Conservation (phyloP, 1,140 invertebrate genomes). For the Drosophila pseudoobscura region DNA sequence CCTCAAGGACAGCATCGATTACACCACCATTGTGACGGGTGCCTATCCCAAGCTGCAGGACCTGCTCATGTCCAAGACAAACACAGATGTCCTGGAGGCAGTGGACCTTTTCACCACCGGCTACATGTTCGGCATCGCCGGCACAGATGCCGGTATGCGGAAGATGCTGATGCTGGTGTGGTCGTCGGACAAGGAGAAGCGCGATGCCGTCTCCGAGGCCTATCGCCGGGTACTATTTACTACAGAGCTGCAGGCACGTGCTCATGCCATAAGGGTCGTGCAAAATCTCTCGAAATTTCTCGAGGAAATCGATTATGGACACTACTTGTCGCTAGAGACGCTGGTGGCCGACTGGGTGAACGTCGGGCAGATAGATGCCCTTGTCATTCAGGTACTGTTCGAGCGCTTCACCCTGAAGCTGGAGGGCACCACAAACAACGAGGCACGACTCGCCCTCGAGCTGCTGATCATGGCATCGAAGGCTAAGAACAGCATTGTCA, state of each 20-base stretch:
- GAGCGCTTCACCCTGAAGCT: slow-evolving; percentile 91
- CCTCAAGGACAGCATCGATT: slow-evolving; percentile 87
- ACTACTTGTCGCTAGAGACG: slow-evolving; percentile 88
- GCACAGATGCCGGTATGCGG: slow-evolving; percentile 88
- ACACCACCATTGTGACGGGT: slow-evolving; percentile 87
- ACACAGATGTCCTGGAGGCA: slow-evolving; percentile 92
- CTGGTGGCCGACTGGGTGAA: slow-evolving; percentile 88
- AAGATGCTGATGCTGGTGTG: slow-evolving; percentile 91
- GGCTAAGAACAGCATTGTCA: slow-evolving; percentile 85
- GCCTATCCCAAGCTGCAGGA: slow-evolving; percentile 89
- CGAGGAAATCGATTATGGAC: slow-evolving; percentile 85
- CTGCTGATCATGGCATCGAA: slow-evolving; percentile 90
- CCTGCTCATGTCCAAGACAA: slow-evolving; percentile 89
- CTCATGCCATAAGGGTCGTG: slow-evolving; percentile 85
- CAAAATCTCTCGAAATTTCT: slow-evolving; percentile 87
- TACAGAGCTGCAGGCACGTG: slow-evolving; percentile 72
- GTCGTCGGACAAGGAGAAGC: slow-evolving; percentile 85
- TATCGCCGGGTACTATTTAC: slow-evolving; percentile 83
- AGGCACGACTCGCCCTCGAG: slow-evolving; percentile 88
- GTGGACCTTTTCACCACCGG: slow-evolving; percentile 93
- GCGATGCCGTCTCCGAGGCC: slow-evolving; percentile 85
- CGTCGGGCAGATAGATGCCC: slow-evolving; percentile 85
- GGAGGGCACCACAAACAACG: slow-evolving; percentile 87
- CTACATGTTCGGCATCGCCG: slow-evolving; percentile 90
- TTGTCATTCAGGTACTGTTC: slow-evolving; percentile 89